phyloP scores from a whole-genome alignment of 2,888 invertebrate genomes.

The Blastobasis adustella region DNA sequence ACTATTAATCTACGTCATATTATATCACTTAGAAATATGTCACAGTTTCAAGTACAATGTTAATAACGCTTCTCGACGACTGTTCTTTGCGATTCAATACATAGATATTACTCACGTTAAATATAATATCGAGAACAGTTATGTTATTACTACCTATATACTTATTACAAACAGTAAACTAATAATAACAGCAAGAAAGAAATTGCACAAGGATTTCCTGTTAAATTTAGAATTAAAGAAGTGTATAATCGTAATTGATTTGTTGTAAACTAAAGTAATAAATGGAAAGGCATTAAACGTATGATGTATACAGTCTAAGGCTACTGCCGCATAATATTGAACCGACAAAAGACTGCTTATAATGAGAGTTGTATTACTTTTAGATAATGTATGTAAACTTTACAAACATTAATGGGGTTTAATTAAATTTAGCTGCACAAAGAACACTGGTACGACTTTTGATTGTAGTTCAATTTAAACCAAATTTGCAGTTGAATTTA shows the following conservation, averaged over 20 bases:
- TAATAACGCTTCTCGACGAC: background rate
- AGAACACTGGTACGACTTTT: too few species aligned
- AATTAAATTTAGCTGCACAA: background rate
- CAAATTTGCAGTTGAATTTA: too few species aligned
- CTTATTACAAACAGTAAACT: too few species aligned
- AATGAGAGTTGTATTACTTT: constrained; percentile 27
- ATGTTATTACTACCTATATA: too few species aligned
- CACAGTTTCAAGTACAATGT: constrained; percentile 7
- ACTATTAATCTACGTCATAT: constrained; percentile 35
- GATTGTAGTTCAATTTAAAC: too few species aligned
- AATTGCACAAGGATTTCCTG: constrained; percentile 4
- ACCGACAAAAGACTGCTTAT: constrained; percentile 50
- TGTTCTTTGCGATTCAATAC: too few species aligned
- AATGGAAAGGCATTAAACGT: too few species aligned
- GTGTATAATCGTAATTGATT: too few species aligned
- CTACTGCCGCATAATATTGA: constrained; percentile 18
- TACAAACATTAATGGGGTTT: background rate
- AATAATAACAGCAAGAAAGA: too few species aligned
- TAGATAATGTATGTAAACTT: constrained; percentile 14
- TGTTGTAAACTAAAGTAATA: too few species aligned
- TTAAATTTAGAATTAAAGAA: background rate
- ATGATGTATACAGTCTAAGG: background rate
- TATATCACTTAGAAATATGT: constrained; percentile 37
- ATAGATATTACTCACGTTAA: too few species aligned
- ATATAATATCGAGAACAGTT: too few species aligned